Conservation (phyloP, 2,888 invertebrate species). For the Ochropacha duplaris region DNA sequence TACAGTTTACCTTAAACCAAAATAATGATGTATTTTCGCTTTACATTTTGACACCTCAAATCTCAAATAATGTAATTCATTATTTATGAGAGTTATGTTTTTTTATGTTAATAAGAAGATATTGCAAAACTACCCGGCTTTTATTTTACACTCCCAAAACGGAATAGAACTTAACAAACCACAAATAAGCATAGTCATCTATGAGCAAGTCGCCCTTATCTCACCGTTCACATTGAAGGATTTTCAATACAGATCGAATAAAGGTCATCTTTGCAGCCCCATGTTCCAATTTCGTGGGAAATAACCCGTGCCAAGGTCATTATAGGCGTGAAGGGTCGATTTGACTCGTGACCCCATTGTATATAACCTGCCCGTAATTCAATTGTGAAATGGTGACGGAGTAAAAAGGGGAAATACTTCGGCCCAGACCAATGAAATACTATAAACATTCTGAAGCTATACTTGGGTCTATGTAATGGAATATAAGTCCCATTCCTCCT, state of each 20-base stretch:
- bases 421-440: neutral
- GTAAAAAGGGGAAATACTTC: neutral
- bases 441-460: neutral
- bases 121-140: slow-evolving; percentile 35
- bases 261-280: neutral
- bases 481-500: too few species aligned
- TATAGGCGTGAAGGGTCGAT: neutral
- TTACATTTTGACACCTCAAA: slow-evolving; percentile 29
- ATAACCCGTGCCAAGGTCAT: neutral
- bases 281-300: neutral
- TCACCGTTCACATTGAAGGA: neutral
- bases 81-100: slow-evolving; percentile 56
- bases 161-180: neutral
- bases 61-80: slow-evolving; percentile 29
- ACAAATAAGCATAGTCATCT: neutral
- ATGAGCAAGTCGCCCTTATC: neutral
- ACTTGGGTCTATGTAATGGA: neutral
- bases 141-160: slow-evolving; percentile 28
- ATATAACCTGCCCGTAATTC: neutral
- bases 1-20: slow-evolving; percentile 7
- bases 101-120: slow-evolving; percentile 59
- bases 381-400: neutral
- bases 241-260: neutral
- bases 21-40: slow-evolving; percentile 21
- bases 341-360: neutral